Percentiles rank a stretch among this genome's conserved stretches.
phyloP scores from a whole-genome alignment of 2,797 vertebrate genomes.

The Danio tinwini region DNA sequence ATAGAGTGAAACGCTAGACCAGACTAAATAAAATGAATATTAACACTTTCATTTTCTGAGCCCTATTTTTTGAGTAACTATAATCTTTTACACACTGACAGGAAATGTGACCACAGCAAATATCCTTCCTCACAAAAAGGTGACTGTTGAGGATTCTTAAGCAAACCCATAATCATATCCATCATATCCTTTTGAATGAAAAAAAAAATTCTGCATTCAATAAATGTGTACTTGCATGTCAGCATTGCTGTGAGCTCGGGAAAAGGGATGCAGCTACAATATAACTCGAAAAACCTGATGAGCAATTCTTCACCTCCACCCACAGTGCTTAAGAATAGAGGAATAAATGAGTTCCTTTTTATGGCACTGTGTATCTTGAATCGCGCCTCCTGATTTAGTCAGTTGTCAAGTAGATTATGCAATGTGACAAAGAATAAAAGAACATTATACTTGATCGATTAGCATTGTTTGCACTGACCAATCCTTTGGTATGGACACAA shows the following conservation, averaged over 20 bases:
- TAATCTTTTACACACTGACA: neutral
- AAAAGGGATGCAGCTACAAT: neutral
- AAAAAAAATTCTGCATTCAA: neutral
- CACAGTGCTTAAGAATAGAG: slow-evolving; percentile 20
- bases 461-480: neutral
- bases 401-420: neutral
- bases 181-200: too few relatives aligned
- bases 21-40: neutral
- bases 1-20: slow-evolving; percentile 39
- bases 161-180: neutral
- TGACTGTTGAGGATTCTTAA: neutral
- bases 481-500: neutral
- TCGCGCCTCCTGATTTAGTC: neutral
- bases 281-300: slow-evolving; percentile 42
- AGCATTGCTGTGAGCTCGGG: neutral
- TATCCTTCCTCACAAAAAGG: slow-evolving; percentile 6
- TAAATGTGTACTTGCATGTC: neutral
- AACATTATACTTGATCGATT: neutral
- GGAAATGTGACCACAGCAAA: slow-evolving; percentile 21
- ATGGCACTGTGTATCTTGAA: slow-evolving; percentile 13
- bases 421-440: neutral
- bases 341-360: slow-evolving; percentile 14
- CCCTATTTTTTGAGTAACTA: neutral
- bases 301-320: slow-evolving; percentile 35
- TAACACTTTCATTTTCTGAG: neutral